phyloP scores from a whole-genome alignment of 1,140 invertebrate species.

The Anagrus nilaparvatae region DNA sequence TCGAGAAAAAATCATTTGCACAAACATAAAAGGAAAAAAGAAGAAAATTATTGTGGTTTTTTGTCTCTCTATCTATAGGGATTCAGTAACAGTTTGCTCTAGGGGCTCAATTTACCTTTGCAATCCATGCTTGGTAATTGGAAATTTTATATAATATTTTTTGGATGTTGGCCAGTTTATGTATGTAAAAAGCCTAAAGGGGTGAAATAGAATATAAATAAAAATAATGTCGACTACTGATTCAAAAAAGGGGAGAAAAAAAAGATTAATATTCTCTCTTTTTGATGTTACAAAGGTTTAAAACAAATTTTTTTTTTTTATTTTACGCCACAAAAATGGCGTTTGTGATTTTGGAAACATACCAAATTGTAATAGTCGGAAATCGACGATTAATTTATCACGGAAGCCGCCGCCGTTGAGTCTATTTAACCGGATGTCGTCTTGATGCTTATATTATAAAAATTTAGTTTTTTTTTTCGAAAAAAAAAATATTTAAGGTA shows the following conservation, averaged over 20 bases:
- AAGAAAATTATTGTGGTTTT: too few relatives aligned
- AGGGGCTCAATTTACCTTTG: slow-evolving; percentile 37
- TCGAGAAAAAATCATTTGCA: too few relatives aligned
- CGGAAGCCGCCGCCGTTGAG: slow-evolving; percentile 21
- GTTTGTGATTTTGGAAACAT: slow-evolving; percentile 39
- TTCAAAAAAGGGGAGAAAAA: slow-evolving; percentile 31
- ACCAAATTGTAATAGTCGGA: slow-evolving; percentile 40
- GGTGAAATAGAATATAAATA: slow-evolving; percentile 20
- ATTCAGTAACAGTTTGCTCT: slow-evolving; percentile 25
- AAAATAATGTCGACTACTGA: slow-evolving; percentile 23
- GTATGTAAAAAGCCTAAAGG: too few relatives aligned
- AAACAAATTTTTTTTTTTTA: too few relatives aligned
- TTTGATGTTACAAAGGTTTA: too few relatives aligned
- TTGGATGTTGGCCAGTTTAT: slow-evolving; percentile 37
- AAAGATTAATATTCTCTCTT: slow-evolving; percentile 39
- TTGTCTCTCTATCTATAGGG: too few relatives aligned
- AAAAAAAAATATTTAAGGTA: too few relatives aligned
- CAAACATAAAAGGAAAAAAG: too few relatives aligned
- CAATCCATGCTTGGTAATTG: slow-evolving; percentile 40
- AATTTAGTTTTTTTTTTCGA: too few relatives aligned
- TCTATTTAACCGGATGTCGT: slow-evolving; percentile 17
- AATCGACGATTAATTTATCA: slow-evolving; percentile 43
- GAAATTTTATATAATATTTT: slow-evolving; percentile 42
- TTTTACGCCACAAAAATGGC: slow-evolving; percentile 38
- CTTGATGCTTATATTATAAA: too few relatives aligned